Conservation (phyloP, 2,797 vertebrate genomes). For the Tokudaia tokunoshimensis region DNA sequence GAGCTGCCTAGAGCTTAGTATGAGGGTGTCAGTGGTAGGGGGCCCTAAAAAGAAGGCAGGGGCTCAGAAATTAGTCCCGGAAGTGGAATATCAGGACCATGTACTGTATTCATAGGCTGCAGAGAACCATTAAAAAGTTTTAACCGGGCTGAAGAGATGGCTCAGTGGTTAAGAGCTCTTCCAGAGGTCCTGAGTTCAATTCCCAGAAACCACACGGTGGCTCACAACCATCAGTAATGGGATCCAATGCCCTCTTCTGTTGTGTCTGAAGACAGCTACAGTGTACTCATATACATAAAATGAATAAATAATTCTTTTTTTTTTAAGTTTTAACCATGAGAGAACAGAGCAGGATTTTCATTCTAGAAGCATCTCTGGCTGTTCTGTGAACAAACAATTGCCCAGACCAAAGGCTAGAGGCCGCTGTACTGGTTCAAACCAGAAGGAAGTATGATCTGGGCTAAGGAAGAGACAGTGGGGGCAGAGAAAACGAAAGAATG, state of each 20-base stretch:
- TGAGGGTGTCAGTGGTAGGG: background rate
- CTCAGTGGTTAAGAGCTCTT: background rate
- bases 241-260: too few relatives aligned
- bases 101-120: background rate
- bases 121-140: background rate
- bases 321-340: background rate
- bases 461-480: background rate
- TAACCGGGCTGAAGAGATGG: background rate
- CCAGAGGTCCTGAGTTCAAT: background rate
- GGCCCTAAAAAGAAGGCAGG: background rate
- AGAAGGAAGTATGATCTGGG: background rate
- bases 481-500: background rate
- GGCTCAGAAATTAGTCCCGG: background rate
- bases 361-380: background rate
- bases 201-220: background rate
- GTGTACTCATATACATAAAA: background rate
- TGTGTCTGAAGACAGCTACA: too few relatives aligned
- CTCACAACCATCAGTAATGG: background rate
- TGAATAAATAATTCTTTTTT: background rate
- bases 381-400: background rate
- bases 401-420: background rate
- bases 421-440: too few relatives aligned
- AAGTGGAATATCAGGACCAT: background rate
- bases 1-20: background rate
- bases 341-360: background rate